Conservation (phyloP, 2,797 vertebrate species). For the Liasis olivaceus region DNA sequence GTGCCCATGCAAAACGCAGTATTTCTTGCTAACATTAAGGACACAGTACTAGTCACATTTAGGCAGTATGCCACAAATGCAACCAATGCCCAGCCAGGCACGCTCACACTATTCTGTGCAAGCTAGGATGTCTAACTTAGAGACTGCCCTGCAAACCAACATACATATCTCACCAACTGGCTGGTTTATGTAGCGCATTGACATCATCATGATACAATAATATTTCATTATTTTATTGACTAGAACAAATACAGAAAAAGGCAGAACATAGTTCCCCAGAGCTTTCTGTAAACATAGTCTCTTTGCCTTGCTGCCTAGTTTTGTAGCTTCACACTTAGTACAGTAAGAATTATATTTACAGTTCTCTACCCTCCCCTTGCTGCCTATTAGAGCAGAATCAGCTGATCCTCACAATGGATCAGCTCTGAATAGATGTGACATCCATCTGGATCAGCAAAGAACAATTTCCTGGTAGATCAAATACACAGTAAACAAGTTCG, state of each 20-base stretch:
- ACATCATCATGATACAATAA: not conserved
- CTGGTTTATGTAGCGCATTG: not conserved
- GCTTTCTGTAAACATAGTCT: not conserved
- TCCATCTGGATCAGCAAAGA: slow-evolving; percentile 64
- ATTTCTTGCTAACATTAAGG: not conserved
- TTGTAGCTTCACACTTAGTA: not conserved
- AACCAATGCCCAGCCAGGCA: not conserved
- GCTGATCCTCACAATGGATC: slow-evolving; percentile 48
- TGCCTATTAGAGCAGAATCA: not conserved
- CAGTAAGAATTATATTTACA: not conserved
- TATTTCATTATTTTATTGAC: not conserved
- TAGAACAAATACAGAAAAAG: not conserved
- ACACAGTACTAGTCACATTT: not conserved
- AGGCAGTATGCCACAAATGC: not conserved
- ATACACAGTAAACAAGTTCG: slow-evolving; percentile 30
- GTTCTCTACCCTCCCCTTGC: slow-evolving; percentile 2
- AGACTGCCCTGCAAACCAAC: not conserved
- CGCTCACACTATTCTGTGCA: not conserved
- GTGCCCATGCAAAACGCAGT: not conserved
- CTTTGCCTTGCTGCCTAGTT: not conserved
- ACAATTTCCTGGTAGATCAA: slow-evolving; percentile 12
- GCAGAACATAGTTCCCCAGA: not conserved
- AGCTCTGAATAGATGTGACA: slow-evolving; percentile 67
- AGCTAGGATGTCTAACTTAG: not conserved
- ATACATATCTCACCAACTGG: not conserved